Evolutionary conservation across 2,797 vertebrate species (phyloP).

Genomic region (Melopsittacus undulatus): DNA sequence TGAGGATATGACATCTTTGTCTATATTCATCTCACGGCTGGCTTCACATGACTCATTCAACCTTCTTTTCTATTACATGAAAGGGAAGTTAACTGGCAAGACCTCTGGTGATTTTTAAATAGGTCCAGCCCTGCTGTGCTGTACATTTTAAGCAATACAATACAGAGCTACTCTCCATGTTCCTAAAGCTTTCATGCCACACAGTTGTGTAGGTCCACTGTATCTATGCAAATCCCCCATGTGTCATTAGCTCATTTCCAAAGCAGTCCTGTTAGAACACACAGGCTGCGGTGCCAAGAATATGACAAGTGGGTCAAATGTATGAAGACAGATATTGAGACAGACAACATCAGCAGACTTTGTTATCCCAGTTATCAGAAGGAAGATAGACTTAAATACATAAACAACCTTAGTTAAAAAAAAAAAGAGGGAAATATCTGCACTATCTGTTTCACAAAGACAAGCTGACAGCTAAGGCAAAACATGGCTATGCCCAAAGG

Average conservation of each 20-base stretch:
- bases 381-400: neutral
- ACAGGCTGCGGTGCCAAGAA: neutral
- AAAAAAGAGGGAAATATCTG: neutral
- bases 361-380: neutral
- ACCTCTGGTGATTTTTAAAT: constrained; percentile 61
- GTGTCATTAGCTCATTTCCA: neutral
- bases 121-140: neutral
- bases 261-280: neutral
- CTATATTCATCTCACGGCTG: constrained; percentile 75
- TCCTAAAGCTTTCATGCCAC: neutral
- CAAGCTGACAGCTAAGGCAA: constrained; percentile 6
- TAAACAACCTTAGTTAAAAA: neutral
- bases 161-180: neutral
- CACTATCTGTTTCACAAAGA: neutral
- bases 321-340: neutral
- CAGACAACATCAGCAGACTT: neutral
- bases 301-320: neutral
- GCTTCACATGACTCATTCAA: constrained; percentile 75
- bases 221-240: neutral
- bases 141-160: neutral
- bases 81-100: constrained; percentile 63
- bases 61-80: constrained; percentile 55
- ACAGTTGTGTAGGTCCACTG: neutral
- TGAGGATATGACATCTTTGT: constrained; percentile 74
- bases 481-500: neutral